Evolutionary conservation across 2,888 invertebrate genomes (phyloP).

Genomic region (Argynnis bischoffii): DNA sequence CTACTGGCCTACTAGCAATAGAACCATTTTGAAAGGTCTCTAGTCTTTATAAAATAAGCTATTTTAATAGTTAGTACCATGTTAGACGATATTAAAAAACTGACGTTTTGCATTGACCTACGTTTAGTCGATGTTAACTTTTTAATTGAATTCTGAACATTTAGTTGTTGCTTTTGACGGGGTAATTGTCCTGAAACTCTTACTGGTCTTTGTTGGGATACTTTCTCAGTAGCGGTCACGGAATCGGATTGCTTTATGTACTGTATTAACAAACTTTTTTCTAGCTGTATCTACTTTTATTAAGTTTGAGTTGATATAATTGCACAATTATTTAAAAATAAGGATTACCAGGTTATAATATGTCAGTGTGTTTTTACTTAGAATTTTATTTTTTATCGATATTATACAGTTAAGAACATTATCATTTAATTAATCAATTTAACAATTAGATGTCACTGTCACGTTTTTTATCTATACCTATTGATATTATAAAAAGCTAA

Average conservation of each 20-base stretch:
- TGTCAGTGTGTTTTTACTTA: no score
- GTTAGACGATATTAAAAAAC: conserved; percentile 1
- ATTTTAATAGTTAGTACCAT: background rate
- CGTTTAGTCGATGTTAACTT: conserved; percentile 44
- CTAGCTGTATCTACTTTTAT: conserved; percentile 3
- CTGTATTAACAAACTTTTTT: conserved; percentile 20
- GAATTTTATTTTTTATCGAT: no score
- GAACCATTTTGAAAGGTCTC: no score
- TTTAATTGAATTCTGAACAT: conserved; percentile 54
- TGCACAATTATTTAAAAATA: no score
- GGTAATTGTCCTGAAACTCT: conserved; percentile 45
- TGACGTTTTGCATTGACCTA: conserved; percentile 2
- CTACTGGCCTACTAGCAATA: no score
- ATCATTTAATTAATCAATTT: no score
- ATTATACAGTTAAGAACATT: no score
- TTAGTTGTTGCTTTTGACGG: conserved; percentile 48
- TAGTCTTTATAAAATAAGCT: background rate
- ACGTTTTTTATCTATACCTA: no score
- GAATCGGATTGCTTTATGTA: background rate
- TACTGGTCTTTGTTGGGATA: conserved; percentile 48
- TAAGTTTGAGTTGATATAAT: background rate
- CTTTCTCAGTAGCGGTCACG: conserved; percentile 38
- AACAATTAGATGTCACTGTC: no score
- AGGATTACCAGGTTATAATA: no score
- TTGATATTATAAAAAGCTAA: no score